phyloP scores from a whole-genome alignment of 1,140 invertebrate species.

The Stratiolaelaps scimitus region DNA sequence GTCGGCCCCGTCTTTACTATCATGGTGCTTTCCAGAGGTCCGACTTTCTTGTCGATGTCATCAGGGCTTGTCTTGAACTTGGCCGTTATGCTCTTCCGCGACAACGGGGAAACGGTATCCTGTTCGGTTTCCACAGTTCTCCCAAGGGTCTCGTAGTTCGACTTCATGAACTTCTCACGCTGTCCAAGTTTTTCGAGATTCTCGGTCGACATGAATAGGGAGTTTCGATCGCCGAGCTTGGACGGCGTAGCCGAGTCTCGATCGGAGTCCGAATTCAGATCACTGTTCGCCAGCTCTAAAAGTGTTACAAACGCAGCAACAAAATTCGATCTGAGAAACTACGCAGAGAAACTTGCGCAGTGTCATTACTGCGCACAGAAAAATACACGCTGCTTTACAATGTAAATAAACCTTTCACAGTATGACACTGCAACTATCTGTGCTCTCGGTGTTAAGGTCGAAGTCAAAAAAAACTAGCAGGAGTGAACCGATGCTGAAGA shows the following conservation, averaged over 20 bases:
- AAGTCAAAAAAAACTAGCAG: too few relatives aligned
- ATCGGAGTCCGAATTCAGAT: slow-evolving; percentile 32
- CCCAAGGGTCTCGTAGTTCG: slow-evolving; percentile 60
- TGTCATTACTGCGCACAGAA: too few relatives aligned
- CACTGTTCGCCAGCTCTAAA: slow-evolving; percentile 17
- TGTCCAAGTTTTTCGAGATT: slow-evolving; percentile 56
- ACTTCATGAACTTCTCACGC: slow-evolving; percentile 59
- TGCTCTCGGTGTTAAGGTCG: too few relatives aligned
- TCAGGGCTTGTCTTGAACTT: slow-evolving; percentile 40
- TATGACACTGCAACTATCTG: too few relatives aligned
- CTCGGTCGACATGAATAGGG: slow-evolving; percentile 51
- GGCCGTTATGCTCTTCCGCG: slow-evolving; percentile 32
- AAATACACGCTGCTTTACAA: too few relatives aligned
- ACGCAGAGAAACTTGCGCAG: too few relatives aligned
- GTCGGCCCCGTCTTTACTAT: slow-evolving; percentile 36
- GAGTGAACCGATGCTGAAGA: too few relatives aligned
- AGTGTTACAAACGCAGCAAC: too few relatives aligned
- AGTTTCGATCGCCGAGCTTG: slow-evolving; percentile 33
- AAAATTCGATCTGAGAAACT: too few relatives aligned
- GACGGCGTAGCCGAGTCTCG: slow-evolving; percentile 32
- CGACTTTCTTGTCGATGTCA: slow-evolving; percentile 39
- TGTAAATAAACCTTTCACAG: too few relatives aligned
- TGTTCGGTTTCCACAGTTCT: slow-evolving; percentile 14
- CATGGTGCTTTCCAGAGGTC: slow-evolving; percentile 35
- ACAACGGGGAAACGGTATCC: neutral